A percentile compares a stretch with the other conserved stretches of the same genome.
Conservation (phyloP, 2,888 invertebrate species). For the Oligia latruncula region DNA sequence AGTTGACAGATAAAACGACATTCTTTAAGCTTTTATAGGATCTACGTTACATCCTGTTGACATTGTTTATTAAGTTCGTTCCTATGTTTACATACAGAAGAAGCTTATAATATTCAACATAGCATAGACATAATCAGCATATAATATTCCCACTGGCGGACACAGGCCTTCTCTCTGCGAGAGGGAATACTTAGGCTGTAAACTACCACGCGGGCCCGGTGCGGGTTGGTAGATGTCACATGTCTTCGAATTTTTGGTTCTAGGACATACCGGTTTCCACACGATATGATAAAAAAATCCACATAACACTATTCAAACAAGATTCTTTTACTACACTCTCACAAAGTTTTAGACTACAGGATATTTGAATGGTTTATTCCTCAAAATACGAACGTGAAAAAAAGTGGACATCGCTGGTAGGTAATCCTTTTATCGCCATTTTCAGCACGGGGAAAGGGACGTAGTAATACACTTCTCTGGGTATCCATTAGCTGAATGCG, state of each 20-base stretch:
- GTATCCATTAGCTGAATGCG: not conserved
- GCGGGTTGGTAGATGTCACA: no score
- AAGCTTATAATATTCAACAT: no score
- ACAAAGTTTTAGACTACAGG: not conserved
- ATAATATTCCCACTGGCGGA: no score
- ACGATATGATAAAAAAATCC: no score
- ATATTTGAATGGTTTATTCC: not conserved
- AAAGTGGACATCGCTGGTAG: not conserved
- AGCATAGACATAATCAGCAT: no score
- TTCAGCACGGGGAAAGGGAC: not conserved
- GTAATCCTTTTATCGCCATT: conserved; percentile 41
- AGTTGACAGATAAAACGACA: conserved; percentile 33
- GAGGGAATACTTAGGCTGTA: no score
- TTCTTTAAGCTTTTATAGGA: conserved; percentile 28
- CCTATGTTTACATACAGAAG: no score
- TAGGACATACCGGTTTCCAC: no score
- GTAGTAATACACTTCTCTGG: not conserved
- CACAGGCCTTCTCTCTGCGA: no score
- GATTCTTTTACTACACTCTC: not conserved
- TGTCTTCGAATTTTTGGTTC: no score
- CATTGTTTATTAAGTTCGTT: not conserved
- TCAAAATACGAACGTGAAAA: not conserved
- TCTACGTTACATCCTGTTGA: conserved; percentile 45
- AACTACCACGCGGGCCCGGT: no score
- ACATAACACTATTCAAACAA: not conserved